These are phyloP conservation scores for Pao palembangensis DNA, from an alignment of 2,113 vertebrate genomes.

Conservation along the genomic window DNA sequence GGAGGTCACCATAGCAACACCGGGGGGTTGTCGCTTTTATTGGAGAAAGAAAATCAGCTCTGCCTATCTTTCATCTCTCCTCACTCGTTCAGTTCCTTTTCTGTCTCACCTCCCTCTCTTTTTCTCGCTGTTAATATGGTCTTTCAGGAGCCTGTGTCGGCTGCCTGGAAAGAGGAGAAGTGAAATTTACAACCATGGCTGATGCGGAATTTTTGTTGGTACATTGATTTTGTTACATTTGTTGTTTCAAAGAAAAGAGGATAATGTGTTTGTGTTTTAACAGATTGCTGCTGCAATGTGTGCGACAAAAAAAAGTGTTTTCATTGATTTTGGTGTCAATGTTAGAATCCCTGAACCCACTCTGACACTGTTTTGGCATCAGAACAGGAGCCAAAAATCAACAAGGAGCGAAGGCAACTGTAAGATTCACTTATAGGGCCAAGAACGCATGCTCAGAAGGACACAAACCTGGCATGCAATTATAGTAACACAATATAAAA, in stretches of 20 bases:
- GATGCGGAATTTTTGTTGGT: conserved; percentile 4
- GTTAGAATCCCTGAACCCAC: conserved; percentile 3
- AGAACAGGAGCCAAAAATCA: conserved; percentile 5
- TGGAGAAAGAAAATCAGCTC: conserved; percentile 57
- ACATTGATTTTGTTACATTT: conserved; percentile 1
- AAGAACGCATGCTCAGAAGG: not conserved
- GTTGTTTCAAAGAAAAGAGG: not conserved
- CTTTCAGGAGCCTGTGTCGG: conserved; percentile 23
- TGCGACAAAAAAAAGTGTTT: not conserved
- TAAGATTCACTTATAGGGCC: conserved; percentile 11
- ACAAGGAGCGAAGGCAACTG: conserved; percentile 6
- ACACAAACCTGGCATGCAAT: not conserved
- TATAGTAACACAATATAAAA: not conserved
- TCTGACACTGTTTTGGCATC: conserved; percentile 1
- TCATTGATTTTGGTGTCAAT: not conserved
- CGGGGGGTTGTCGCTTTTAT: conserved; percentile 57
- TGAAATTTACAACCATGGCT: conserved; percentile 31
- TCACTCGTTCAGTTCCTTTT: conserved; percentile 23
- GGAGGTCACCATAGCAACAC: conserved; percentile 35
- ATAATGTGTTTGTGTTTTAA: not conserved
- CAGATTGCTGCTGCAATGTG: not conserved
- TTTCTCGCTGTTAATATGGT: conserved; percentile 18
- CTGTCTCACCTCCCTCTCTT: conserved; percentile 33
- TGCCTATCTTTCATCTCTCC: conserved; percentile 31
- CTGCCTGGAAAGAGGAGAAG: conserved; percentile 8